Evolutionary conservation across 2,797 vertebrate species (phyloP).

Genomic region (Yasuhikotakia modesta): DNA sequence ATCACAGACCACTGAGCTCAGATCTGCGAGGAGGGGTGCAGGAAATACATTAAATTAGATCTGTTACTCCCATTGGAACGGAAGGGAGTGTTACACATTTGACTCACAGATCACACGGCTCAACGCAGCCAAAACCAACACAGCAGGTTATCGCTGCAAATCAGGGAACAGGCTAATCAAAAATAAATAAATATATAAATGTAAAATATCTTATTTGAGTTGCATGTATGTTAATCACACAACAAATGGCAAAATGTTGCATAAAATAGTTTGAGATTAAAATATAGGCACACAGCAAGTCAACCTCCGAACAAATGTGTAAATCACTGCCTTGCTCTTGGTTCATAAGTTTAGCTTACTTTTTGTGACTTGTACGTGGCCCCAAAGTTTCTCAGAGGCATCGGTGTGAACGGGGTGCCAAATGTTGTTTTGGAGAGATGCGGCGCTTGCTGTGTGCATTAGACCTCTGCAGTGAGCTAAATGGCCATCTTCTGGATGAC

Average conservation of each 20-base stretch:
- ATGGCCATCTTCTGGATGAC: conserved; percentile 54
- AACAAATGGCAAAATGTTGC: conserved; percentile 3
- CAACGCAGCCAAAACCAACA: conserved; percentile 25
- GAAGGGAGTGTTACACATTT: conserved; percentile 43
- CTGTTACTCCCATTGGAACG: conserved; percentile 34
- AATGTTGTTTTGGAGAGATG: conserved; percentile 25
- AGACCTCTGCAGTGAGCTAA: conserved; percentile 46
- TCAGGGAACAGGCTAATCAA: conserved; percentile 33
- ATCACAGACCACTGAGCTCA: conserved; percentile 44
- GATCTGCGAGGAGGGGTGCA: conserved; percentile 14
- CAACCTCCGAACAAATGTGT: conserved; percentile 17
- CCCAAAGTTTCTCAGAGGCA: conserved; percentile 14
- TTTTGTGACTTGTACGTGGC: conserved; percentile 37
- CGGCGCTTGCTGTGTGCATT: conserved; percentile 30
- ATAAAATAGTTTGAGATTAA: not conserved
- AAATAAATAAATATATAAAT: conserved; percentile 23
- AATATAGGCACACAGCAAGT: not conserved
- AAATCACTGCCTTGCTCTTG: conserved; percentile 26
- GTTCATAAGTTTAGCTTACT: conserved; percentile 23
- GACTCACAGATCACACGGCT: conserved; percentile 26
- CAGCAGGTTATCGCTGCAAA: conserved; percentile 10
- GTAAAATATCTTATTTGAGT: not conserved
- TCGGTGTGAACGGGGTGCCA: conserved; percentile 10
- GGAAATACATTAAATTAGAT: conserved; percentile 39
- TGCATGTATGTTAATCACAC: not conserved